Percentiles rank a stretch among this genome's conserved stretches.
These are phyloP conservation scores for Danio choprae DNA, from an alignment of 2,797 vertebrate species.

Conservation along the genomic window DNA sequence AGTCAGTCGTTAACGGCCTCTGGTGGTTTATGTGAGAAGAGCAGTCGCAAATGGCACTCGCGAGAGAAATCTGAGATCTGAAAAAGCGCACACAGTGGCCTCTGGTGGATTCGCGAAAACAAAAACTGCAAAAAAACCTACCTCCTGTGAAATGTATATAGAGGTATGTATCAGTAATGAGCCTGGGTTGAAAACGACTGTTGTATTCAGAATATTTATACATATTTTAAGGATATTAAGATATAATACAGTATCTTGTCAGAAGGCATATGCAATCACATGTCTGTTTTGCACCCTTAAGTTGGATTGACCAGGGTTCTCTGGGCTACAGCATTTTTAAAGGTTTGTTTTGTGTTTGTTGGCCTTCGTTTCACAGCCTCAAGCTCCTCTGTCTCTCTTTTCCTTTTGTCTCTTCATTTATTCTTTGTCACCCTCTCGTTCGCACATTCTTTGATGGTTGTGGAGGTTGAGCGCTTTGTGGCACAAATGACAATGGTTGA, in stretches of 20 bases:
- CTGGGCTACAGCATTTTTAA: conserved; percentile 7
- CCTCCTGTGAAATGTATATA: too few species aligned
- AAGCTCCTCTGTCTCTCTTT: conserved; percentile 1
- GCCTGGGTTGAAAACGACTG: too few species aligned
- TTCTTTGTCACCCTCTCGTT: conserved; percentile 8
- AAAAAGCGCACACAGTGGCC: too few species aligned
- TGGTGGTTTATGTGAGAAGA: too few species aligned
- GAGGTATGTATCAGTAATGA: too few species aligned
- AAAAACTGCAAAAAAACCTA: too few species aligned
- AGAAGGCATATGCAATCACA: conserved; percentile 3
- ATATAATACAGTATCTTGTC: neutral
- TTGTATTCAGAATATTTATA: neutral
- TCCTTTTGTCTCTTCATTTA: neutral
- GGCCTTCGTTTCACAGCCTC: conserved; percentile 16
- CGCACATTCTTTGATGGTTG: conserved; percentile 28
- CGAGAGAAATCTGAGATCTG: too few species aligned
- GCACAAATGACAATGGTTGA: conserved; percentile 20
- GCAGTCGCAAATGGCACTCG: too few species aligned
- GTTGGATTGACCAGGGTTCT: neutral
- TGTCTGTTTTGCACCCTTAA: neutral
- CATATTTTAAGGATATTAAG: conserved; percentile 10
- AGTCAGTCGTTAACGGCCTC: too few species aligned
- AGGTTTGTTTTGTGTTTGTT: conserved; percentile 30
- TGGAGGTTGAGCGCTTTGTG: conserved; percentile 23
- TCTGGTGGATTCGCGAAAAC: too few species aligned